Conservation (phyloP, 2,113 vertebrate species). For the Nicator chloris region DNA sequence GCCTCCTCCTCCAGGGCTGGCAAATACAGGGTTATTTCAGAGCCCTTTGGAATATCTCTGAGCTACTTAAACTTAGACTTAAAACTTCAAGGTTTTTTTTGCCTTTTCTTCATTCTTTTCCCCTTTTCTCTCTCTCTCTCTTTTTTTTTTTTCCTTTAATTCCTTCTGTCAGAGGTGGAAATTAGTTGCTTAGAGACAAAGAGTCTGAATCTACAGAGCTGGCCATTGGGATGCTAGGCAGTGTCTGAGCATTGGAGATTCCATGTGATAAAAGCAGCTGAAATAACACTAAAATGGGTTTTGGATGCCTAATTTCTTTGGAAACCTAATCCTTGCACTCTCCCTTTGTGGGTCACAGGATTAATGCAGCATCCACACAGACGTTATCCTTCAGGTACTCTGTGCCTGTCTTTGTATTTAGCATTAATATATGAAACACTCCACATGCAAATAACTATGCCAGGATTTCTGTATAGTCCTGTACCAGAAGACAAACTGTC, state of each 20-base stretch:
- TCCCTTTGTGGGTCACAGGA: neutral
- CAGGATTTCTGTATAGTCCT: neutral
- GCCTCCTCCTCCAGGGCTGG: neutral
- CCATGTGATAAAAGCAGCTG: neutral
- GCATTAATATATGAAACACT: neutral
- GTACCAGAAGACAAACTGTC: neutral
- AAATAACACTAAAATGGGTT: neutral
- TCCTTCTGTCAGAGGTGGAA: neutral
- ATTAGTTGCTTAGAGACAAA: neutral
- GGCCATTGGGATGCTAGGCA: neutral
- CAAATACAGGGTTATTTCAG: neutral
- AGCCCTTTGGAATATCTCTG: neutral
- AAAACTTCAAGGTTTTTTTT: neutral
- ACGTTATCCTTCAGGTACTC: neutral
- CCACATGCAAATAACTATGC: neutral
- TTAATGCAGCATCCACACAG: neutral
- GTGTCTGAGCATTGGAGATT: neutral
- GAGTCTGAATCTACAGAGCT: neutral
- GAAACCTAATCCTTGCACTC: neutral
- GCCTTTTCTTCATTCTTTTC: accelerated
- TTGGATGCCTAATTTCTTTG: neutral
- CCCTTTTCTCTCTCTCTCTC: accelerated
- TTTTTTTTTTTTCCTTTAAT: neutral
- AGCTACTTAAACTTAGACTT: neutral
- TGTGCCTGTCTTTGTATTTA: neutral